phyloP scores from a whole-genome alignment of 2,888 invertebrate species.

The Torymus texanus region DNA sequence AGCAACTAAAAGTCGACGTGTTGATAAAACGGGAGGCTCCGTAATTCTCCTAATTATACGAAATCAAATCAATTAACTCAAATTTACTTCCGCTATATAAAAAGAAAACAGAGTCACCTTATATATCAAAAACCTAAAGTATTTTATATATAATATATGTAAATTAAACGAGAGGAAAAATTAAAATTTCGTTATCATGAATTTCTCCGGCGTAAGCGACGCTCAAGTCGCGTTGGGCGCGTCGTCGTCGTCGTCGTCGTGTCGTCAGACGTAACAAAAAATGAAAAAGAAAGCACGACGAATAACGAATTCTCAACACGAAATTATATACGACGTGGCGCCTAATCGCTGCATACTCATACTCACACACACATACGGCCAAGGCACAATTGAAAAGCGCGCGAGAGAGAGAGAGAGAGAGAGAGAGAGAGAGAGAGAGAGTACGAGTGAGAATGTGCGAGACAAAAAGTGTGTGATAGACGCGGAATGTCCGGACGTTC shows the following conservation, averaged over 20 bases:
- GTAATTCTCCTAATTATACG: slow-evolving; percentile 20
- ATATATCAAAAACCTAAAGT: slow-evolving; percentile 36
- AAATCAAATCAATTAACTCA: slow-evolving; percentile 40
- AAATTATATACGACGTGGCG: slow-evolving; percentile 36
- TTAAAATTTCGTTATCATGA: slow-evolving; percentile 31
- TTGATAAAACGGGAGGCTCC: slow-evolving; percentile 9
- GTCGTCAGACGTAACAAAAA: background rate
- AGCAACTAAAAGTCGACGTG: too few species aligned
- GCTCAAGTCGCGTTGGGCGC: slow-evolving; percentile 67
- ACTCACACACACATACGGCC: slow-evolving; percentile 16
- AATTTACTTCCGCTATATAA: slow-evolving; percentile 29
- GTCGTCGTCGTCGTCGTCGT: slow-evolving; percentile 57
- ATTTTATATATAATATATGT: slow-evolving; percentile 47
- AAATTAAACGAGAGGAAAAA: slow-evolving; percentile 25
- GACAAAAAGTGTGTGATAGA: slow-evolving; percentile 16
- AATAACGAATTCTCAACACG: slow-evolving; percentile 51
- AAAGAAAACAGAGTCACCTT: background rate
- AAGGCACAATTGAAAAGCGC: slow-evolving; percentile 41
- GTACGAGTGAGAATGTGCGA: slow-evolving; percentile 17
- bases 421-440: slow-evolving; percentile 24
- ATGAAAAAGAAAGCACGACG: slow-evolving; percentile 17
- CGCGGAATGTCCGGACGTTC: slow-evolving; percentile 43
- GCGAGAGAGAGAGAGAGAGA: slow-evolving; percentile 18
- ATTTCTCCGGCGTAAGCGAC: slow-evolving; percentile 56
- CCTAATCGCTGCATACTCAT: slow-evolving; percentile 28